Percentiles rank a stretch among this genome's conserved stretches.
phyloP scores from a whole-genome alignment of 2,797 vertebrate genomes.

The Netta rufina region DNA sequence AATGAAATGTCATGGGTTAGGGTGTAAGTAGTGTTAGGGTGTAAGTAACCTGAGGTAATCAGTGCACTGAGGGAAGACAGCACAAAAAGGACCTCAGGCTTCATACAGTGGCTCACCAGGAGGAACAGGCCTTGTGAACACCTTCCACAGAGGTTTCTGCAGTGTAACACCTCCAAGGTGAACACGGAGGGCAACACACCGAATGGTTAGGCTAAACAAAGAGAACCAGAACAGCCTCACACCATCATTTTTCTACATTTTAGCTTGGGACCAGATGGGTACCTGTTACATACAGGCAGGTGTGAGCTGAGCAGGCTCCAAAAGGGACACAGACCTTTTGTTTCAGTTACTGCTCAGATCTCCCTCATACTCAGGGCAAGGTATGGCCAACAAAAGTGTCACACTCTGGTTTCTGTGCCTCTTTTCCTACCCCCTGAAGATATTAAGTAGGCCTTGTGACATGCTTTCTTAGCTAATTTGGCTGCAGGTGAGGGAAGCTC shows the following conservation, averaged over 20 bases:
- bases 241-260: background rate
- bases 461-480: background rate
- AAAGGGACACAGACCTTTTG: background rate
- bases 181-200: background rate
- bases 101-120: background rate
- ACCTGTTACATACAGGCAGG: background rate
- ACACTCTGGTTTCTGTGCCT: background rate
- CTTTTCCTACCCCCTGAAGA: background rate
- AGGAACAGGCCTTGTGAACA: background rate
- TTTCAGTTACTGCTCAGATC: background rate
- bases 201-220: background rate
- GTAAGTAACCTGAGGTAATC: background rate
- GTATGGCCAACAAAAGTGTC: background rate
- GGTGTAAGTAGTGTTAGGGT: background rate
- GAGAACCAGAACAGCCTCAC: background rate
- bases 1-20: background rate
- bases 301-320: background rate
- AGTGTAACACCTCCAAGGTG: background rate
- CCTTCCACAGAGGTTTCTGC: background rate
- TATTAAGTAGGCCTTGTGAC: background rate
- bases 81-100: background rate
- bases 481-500: background rate
- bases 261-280: background rate
- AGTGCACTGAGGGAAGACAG: background rate
- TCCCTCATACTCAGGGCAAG: background rate